Percentiles rank a stretch among this genome's conserved stretches.
These are phyloP conservation scores for Sarotherodon lohbergeri DNA, from an alignment of 2,113 vertebrate genomes.

Conservation along the genomic window DNA sequence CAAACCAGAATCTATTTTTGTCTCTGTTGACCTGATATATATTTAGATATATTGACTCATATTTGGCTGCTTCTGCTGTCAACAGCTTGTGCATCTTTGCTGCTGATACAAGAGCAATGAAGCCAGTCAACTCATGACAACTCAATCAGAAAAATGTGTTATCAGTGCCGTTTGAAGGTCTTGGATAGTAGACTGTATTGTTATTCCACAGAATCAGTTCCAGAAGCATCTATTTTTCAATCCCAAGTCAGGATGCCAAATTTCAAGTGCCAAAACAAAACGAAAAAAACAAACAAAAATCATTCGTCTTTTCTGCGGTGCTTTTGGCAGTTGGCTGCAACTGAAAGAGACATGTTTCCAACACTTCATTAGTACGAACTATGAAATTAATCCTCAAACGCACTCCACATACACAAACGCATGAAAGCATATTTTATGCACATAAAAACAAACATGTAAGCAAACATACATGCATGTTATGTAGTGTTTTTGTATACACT, in stretches of 20 bases:
- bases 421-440: neutral
- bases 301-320: neutral
- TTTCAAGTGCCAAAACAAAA: constrained; percentile 6
- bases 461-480: neutral
- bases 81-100: constrained; percentile 39
- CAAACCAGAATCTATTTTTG: constrained; percentile 4
- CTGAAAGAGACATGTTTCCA: neutral
- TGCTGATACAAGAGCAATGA: constrained; percentile 16
- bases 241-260: neutral
- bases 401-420: neutral
- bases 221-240: constrained; percentile 11
- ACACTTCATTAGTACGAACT: neutral
- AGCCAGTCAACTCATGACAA: constrained; percentile 27
- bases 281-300: neutral
- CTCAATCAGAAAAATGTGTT: constrained; percentile 10
- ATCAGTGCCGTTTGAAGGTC: constrained; percentile 20
- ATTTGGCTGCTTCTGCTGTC: constrained; percentile 12
- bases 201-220: constrained; percentile 17
- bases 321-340: constrained; percentile 7
- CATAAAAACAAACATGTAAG: neutral
- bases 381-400: neutral
- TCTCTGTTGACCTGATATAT: constrained; percentile 25
- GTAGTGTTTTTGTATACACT: neutral
- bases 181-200: neutral
- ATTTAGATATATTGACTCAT: constrained; percentile 36